Evolutionary conservation across 2,888 invertebrate genomes (phyloP).

Genomic region (Pristionchus arcanus): DNA sequence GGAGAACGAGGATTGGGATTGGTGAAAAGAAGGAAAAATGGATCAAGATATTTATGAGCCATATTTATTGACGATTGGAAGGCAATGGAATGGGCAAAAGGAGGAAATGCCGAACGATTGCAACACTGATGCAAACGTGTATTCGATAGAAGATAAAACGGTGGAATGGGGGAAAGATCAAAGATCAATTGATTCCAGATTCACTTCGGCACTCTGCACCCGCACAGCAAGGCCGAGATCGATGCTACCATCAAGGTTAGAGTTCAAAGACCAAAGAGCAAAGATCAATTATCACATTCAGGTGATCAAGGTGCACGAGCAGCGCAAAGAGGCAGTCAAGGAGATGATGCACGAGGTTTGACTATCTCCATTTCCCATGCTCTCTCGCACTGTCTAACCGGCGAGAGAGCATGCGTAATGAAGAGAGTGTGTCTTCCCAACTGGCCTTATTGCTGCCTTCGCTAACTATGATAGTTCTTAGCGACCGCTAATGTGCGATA

Average conservation of each 20-base stretch:
- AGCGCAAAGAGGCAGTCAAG: neutral
- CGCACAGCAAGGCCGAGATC: neutral
- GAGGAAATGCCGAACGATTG: neutral
- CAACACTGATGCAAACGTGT: too few relatives aligned
- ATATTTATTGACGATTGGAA: too few relatives aligned
- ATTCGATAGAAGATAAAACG: neutral
- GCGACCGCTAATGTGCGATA: too few relatives aligned
- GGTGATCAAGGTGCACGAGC: neutral
- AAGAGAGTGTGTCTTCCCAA: too few relatives aligned
- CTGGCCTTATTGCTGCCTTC: too few relatives aligned
- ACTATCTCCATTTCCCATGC: too few relatives aligned
- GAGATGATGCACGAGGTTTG: conserved; percentile 17
- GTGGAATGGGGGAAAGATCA: neutral
- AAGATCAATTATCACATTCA: neutral
- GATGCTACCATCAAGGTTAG: neutral
- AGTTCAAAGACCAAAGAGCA: neutral
- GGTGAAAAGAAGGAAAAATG: too few relatives aligned
- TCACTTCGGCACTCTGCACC: neutral
- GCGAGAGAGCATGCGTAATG: too few relatives aligned
- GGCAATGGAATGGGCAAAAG: neutral
- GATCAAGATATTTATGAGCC: too few relatives aligned
- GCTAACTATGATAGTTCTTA: too few relatives aligned
- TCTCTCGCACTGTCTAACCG: too few relatives aligned
- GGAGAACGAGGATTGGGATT: too few relatives aligned
- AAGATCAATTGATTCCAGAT: neutral